These are phyloP conservation scores for Monoplex corrugatus DNA, from an alignment of 2,888 invertebrate species.

Conservation along the genomic window DNA sequence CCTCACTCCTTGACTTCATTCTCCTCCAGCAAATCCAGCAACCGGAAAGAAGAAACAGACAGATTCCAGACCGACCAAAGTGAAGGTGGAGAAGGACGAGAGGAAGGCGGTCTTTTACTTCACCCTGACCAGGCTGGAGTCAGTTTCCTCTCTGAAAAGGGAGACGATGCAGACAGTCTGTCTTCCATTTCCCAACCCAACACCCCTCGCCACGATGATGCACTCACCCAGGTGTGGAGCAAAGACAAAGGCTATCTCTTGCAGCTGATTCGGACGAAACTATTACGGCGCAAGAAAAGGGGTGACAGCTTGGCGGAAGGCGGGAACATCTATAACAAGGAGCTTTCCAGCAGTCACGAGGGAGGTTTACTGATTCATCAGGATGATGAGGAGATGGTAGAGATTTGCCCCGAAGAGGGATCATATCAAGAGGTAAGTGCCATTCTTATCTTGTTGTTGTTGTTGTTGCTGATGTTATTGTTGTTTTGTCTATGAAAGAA, in stretches of 20 bases:
- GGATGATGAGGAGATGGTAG: constrained; percentile 36
- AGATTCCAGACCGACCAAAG: too few relatives aligned
- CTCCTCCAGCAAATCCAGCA: not conserved
- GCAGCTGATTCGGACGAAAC: constrained; percentile 66
- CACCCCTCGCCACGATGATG: constrained; percentile 66
- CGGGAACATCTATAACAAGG: constrained; percentile 31
- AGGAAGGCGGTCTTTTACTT: not conserved
- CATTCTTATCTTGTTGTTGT: not conserved
- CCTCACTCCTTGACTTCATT: not conserved
- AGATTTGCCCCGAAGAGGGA: too few relatives aligned
- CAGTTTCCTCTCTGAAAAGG: too few relatives aligned
- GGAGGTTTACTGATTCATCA: constrained; percentile 33
- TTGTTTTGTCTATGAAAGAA: too few relatives aligned
- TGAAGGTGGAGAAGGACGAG: too few relatives aligned
- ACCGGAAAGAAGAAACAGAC: not conserved
- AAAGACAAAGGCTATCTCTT: constrained; percentile 69
- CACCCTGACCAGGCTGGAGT: too few relatives aligned
- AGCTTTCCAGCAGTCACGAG: constrained; percentile 31
- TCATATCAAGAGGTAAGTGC: too few relatives aligned
- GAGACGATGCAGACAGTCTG: too few relatives aligned
- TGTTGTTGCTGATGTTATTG: not conserved
- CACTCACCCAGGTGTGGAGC: constrained; percentile 69
- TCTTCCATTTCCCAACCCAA: constrained; percentile 23
- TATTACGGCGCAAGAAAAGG: constrained; percentile 58
- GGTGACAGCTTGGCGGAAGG: constrained; percentile 45